Percentiles rank a stretch among this genome's conserved stretches.
Conservation (phyloP, 2,113 vertebrate species). For the Notarius quadriscutis region DNA sequence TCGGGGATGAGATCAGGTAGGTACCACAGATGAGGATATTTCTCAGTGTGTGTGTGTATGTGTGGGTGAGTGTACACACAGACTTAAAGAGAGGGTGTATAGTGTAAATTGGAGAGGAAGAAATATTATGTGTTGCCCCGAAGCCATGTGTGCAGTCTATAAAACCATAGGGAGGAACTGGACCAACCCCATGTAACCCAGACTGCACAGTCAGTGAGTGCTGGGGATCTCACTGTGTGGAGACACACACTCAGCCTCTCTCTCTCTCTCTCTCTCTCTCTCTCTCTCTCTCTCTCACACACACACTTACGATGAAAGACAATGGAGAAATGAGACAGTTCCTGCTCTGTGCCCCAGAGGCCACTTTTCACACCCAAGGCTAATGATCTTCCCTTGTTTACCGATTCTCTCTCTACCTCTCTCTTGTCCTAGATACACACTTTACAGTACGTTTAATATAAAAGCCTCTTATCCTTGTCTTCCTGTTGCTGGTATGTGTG, state of each 20-base stretch:
- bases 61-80: not conserved
- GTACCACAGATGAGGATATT: conserved; percentile 9
- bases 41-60: not conserved
- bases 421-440: not conserved
- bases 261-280: too few species aligned
- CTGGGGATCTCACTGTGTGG: conserved; percentile 14
- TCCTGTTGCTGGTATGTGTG: conserved; percentile 37
- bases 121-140: conserved; percentile 32
- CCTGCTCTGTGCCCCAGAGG: not conserved
- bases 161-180: conserved; percentile 41
- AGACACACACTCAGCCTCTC: conserved; percentile 25
- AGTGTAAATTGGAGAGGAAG: conserved; percentile 13
- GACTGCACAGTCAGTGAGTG: conserved; percentile 2
- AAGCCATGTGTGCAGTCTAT: conserved; percentile 34
- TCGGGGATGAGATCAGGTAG: conserved; percentile 27
- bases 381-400: conserved; percentile 22
- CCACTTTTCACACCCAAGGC: conserved; percentile 27
- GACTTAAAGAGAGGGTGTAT: not conserved
- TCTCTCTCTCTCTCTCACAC: not conserved
- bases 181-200: conserved; percentile 35
- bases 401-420: not conserved
- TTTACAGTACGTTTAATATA: not conserved
- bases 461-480: not conserved
- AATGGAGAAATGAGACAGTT: conserved; percentile 26
- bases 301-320: conserved; percentile 18